Conservation (phyloP, 2,888 invertebrate genomes). For the Aporophyla nigra region DNA sequence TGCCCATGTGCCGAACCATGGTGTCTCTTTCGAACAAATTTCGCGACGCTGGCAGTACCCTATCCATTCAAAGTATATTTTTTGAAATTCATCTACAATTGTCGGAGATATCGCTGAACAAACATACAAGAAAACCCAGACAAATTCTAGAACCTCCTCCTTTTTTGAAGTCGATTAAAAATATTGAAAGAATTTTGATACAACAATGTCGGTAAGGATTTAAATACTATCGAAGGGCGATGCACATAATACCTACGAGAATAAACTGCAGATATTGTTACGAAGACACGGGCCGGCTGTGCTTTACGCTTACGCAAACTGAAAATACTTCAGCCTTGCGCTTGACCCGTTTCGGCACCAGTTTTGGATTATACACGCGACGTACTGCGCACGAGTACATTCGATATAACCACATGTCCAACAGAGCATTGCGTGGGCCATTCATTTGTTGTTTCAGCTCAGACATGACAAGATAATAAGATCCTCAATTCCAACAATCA, state of each 20-base stretch:
- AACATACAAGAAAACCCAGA: too few species aligned
- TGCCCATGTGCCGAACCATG: too few species aligned
- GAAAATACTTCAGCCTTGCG: slow-evolving; percentile 78
- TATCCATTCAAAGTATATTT: too few species aligned
- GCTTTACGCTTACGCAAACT: slow-evolving; percentile 66
- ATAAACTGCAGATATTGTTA: slow-evolving; percentile 39
- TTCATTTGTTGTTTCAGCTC: slow-evolving; percentile 31
- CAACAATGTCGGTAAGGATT: not conserved
- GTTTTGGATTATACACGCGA: slow-evolving; percentile 53
- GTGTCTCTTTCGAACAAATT: too few species aligned
- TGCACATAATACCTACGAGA: slow-evolving; percentile 7
- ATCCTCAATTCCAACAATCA: slow-evolving; percentile 11
- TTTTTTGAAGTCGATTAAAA: too few species aligned
- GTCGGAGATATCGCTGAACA: too few species aligned
- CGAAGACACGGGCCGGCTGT: slow-evolving; percentile 55
- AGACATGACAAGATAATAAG: slow-evolving; percentile 28
- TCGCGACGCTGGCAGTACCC: too few species aligned
- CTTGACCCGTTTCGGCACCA: slow-evolving; percentile 73
- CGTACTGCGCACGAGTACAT: slow-evolving; percentile 29
- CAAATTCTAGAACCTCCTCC: too few species aligned
- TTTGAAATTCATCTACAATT: too few species aligned
- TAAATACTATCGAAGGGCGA: slow-evolving; percentile 15
- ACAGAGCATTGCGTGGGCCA: slow-evolving; percentile 24
- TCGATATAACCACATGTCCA: slow-evolving; percentile 38
- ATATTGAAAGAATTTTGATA: not conserved